Evolutionary conservation across 2,888 invertebrate species (phyloP), one percentile per base, ranked within the genome.

Genomic region (Drosophila seclusa): DNA sequence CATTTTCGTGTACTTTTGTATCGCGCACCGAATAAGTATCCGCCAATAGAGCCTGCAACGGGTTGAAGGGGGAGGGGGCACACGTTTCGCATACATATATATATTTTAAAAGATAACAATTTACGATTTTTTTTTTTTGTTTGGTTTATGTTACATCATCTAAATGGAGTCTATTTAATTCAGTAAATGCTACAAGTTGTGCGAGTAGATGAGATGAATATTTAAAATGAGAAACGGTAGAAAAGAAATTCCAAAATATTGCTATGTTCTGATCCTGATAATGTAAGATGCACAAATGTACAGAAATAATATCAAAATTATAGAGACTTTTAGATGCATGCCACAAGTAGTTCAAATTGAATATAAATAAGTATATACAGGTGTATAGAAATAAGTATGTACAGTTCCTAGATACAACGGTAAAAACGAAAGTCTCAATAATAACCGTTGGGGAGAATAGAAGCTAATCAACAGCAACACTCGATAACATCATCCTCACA

Each of bases 1-100:
- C 97, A 93, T 97, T 97, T 94, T 97, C 97, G 94, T 97, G 97
- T 78, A 97, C 96, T 91, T 96, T 94, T 75, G 94, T 94, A 75
- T 94, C 94, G 84, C 94, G 93, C 78, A 94, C 92, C 72, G 94
- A 94, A 91, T 94, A 95, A 83, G 94, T 94, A 90, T 94, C 94
- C 75, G 94, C 93, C 92, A 96, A 94, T 94, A 96, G 94, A 92
- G 95, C 95, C 95, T 95, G 93, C 85, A 93, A 93, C 90, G 76
- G 87, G 82, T 91, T 81, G 69, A 68, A 58, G 48, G 68, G 67
- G 38, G 16, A 50, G 34, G 78, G 78, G 77, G 67, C 78, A 82
- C 78, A 90, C 80, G 72, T 87, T 77, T 89, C 81, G 87, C 80
- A 82, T 84, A 70, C 80, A 73, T 83, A 60, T 54, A 68, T 64